phyloP scores from a whole-genome alignment of 1,140 invertebrate species.

The Drosophila chauvacae region DNA sequence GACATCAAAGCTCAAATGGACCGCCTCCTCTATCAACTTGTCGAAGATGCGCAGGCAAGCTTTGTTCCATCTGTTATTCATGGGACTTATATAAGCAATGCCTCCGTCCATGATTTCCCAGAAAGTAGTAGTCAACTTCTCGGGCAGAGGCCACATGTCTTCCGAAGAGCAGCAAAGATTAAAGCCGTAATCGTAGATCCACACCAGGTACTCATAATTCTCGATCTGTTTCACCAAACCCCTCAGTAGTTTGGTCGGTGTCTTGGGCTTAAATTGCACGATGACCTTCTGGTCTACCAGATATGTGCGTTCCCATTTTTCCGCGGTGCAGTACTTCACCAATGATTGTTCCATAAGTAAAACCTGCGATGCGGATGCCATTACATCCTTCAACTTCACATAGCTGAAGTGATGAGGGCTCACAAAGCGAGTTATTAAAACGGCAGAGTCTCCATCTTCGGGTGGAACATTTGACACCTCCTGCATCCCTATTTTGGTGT shows the following conservation, averaged over 20 bases:
- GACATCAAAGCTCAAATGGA: background rate
- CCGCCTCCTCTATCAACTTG: slow-evolving; percentile 8
- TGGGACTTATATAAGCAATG: slow-evolving; percentile 25
- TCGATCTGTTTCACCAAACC: slow-evolving; percentile 13
- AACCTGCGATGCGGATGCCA: background rate
- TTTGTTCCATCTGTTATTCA: slow-evolving; percentile 16
- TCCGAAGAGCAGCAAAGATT: slow-evolving; percentile 10
- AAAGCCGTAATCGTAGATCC: slow-evolving; percentile 54
- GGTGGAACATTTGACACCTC: too few relatives aligned
- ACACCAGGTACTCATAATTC: slow-evolving; percentile 42
- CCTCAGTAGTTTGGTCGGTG: slow-evolving; percentile 29
- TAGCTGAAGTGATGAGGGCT: slow-evolving; percentile 56
- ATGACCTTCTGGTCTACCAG: slow-evolving; percentile 29
- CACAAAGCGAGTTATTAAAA: slow-evolving; percentile 44
- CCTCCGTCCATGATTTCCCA: slow-evolving; percentile 15
- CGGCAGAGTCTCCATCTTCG: background rate
- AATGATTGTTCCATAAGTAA: slow-evolving; percentile 24
- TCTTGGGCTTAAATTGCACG: slow-evolving; percentile 19
- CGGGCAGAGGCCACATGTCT: slow-evolving; percentile 46
- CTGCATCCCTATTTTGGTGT: background rate
- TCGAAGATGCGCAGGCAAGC: background rate
- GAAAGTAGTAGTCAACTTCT: background rate
- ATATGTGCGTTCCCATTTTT: background rate
- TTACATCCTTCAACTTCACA: slow-evolving; percentile 18
- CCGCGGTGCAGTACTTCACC: background rate